Evolutionary conservation across 2,888 invertebrate species (phyloP).

Genomic region (Pseudoips prasinana): DNA sequence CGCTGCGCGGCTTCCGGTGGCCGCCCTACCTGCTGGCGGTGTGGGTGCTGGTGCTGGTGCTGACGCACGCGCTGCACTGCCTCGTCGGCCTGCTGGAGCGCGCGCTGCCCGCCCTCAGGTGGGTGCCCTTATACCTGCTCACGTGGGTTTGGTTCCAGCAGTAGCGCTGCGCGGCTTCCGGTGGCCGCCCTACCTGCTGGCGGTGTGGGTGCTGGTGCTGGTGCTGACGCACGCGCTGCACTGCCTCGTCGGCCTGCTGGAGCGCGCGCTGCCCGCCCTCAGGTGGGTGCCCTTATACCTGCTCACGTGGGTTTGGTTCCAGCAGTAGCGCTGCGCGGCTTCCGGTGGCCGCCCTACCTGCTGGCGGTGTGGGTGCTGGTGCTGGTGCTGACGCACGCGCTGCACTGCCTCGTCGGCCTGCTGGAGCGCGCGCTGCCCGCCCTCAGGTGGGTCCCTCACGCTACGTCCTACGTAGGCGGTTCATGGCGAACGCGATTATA

Average conservation of each 20-base stretch:
- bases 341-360: constrained; percentile 75
- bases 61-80: constrained; percentile 67
- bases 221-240: constrained; percentile 65
- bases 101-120: constrained; percentile 59
- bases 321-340: constrained; percentile 62
- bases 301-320: no score
- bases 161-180: constrained; percentile 66
- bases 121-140: constrained; percentile 4
- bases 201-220: constrained; percentile 66
- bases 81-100: constrained; percentile 53
- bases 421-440: constrained; percentile 57
- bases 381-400: constrained; percentile 59
- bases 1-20: constrained; percentile 70
- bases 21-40: constrained; percentile 70
- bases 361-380: constrained; percentile 67
- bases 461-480: no score
- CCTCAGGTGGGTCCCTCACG: constrained; percentile 48
- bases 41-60: constrained; percentile 63
- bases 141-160: constrained; percentile 39
- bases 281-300: constrained; percentile 40
- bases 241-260: constrained; percentile 55
- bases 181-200: constrained; percentile 74
- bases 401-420: constrained; percentile 59
- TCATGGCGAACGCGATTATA: no score
- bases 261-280: constrained; percentile 53